Evolutionary conservation across 2,888 invertebrate genomes (phyloP).

Genomic region (Germaria angustata): DNA sequence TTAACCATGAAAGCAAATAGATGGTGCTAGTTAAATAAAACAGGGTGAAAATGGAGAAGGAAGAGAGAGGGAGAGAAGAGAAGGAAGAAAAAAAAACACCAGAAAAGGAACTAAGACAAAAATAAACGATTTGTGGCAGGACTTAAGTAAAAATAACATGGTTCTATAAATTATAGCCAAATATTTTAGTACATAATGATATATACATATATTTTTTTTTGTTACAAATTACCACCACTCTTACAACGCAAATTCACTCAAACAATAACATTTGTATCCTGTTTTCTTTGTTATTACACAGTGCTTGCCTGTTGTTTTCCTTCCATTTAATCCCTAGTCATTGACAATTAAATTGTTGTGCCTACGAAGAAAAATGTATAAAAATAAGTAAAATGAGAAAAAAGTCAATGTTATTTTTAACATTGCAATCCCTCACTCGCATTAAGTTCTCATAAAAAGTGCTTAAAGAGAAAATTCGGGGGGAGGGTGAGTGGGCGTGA

Average conservation of each 20-base stretch:
- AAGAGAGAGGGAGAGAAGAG: neutral
- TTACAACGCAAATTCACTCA: neutral
- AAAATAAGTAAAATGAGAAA: constrained; percentile 14
- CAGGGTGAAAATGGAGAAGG: neutral
- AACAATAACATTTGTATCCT: neutral
- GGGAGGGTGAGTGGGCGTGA: constrained; percentile 47
- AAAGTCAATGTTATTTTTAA: constrained; percentile 23
- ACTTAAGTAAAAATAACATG: constrained; percentile 13
- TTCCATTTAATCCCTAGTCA: constrained; percentile 48
- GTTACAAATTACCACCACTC: neutral
- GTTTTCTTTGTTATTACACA: neutral
- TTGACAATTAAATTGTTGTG: constrained; percentile 60
- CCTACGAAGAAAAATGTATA: constrained; percentile 26
- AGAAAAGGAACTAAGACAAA: constrained; percentile 24
- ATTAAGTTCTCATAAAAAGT: neutral
- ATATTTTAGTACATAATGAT: neutral
- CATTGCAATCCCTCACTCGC: constrained; percentile 12
- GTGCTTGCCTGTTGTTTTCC: constrained; percentile 1
- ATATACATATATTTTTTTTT: neutral
- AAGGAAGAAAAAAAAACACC: neutral
- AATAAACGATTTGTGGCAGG: constrained; percentile 46
- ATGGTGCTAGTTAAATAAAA: neutral
- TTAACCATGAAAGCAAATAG: constrained; percentile 18
- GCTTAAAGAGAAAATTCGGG: constrained; percentile 27
- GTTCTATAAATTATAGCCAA: constrained; percentile 12